Evolutionary conservation across 2,113 vertebrate genomes (phyloP).

Genomic region (Cisticola juncidis): DNA sequence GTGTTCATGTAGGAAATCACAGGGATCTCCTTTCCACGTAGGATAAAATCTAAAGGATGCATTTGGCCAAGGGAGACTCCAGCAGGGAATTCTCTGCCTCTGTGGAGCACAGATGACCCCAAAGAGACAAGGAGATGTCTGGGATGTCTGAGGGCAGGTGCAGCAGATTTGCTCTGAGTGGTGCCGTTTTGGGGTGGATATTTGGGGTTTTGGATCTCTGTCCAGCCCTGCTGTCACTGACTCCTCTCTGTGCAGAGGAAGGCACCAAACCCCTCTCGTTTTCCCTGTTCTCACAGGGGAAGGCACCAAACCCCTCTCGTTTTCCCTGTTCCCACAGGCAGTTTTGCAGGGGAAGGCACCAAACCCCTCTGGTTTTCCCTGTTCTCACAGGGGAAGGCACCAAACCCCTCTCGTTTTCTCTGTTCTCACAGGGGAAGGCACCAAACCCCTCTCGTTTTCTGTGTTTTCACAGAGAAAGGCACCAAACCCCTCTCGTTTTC

Average conservation of each 20-base stretch:
- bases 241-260: neutral
- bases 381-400: constrained; percentile 41
- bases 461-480: no score
- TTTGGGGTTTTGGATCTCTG: neutral
- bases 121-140: neutral
- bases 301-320: neutral
- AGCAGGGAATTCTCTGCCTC: neutral
- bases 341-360: constrained; percentile 74
- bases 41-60: neutral
- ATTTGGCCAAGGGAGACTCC: neutral
- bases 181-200: neutral
- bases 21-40: neutral
- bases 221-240: neutral
- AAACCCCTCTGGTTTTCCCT: neutral
- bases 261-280: neutral
- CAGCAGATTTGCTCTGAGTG: neutral
- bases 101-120: neutral
- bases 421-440: constrained; percentile 44
- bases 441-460: neutral
- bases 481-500: neutral
- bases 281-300: constrained; percentile 42
- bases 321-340: constrained; percentile 51
- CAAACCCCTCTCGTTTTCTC: neutral
- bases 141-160: neutral
- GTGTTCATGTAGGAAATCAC: neutral